Base-by-base conservation (phyloP, 2,797 vertebrate genomes). In the Diceros bicornis region DNA sequence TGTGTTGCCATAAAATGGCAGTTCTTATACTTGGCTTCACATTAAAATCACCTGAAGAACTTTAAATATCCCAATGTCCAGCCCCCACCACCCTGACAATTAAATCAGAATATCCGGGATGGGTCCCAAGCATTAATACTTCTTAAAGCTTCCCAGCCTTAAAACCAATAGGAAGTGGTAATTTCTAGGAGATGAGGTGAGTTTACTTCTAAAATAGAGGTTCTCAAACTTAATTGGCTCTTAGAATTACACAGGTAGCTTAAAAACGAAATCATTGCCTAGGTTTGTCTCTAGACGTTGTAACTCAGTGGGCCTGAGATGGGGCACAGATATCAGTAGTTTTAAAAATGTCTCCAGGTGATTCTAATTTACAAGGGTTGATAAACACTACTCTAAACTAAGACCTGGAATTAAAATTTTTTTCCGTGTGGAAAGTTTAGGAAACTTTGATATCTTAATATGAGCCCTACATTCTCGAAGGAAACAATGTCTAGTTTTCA, bases 151-250 rank as follows among this genome's bases (percentile, higher is more conserved):
- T 93, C 25, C 50, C 44, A 78, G 44, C 12, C 37, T 95, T 82
- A 96, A 37, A 89, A 89, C 25, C 83, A 94, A 77, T 61, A 78
- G 11, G 29, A 59, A 94, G 18, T 95, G 20, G 12, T 64, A 37
- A 61, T 89, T 91, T 89, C 29, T 92, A 78, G n/a, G 44, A 14
- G 12, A 41, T 66, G 13, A 95, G 7, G 50, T 89, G 32, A 77
- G 21, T 94, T 44, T 87, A 34, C 57, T 69, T 96, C 72, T 91
- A 71, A 95, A 91, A 55, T 50, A 69, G 64, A 88, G 44, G 32
- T 88, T 94, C 47, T 89, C 21, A 84, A 57, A 20, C 4, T 75
- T 64, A 91, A 50, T 50, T 44, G 27, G 2, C 47, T 89, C n/a
- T 89, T 62, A 90, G 62, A 88, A 84, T 94, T 90, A 77, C 41